Evolutionary conservation across 2,113 vertebrate species (phyloP).

Genomic region (Equus przewalskii): DNA sequence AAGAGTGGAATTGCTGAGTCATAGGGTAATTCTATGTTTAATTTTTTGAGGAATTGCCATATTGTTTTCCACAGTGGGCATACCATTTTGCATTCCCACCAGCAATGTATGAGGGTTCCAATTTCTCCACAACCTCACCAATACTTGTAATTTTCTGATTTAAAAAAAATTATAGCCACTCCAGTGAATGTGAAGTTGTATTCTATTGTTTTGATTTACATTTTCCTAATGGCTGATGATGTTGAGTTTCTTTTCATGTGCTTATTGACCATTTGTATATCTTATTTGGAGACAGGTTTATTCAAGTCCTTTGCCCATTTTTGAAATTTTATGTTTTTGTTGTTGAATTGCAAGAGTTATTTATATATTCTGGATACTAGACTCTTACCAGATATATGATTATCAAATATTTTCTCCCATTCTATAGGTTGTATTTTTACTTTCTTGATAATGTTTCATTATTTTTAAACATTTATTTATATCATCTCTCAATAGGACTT

Average conservation of each 20-base stretch:
- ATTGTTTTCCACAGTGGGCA: not conserved
- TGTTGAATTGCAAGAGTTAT: not conserved
- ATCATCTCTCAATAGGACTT: not conserved
- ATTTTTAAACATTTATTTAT: not conserved
- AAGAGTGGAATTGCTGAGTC: not conserved
- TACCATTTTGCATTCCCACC: not conserved
- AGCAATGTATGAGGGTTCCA: not conserved
- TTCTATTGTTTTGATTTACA: not conserved
- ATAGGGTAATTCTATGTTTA: not conserved
- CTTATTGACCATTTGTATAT: not conserved
- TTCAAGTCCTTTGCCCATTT: not conserved
- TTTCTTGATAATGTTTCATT: not conserved
- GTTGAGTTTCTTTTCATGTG: not conserved
- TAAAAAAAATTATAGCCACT: not conserved
- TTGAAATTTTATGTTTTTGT: not conserved
- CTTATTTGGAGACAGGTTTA: not conserved
- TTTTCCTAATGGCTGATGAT: not conserved
- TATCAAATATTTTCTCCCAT: not conserved
- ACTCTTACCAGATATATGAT: not conserved
- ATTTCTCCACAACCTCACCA: not conserved
- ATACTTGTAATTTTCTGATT: not conserved
- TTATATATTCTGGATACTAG: not conserved
- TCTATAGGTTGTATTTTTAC: not conserved
- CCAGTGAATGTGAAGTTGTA: not conserved
- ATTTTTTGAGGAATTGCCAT: not conserved